These are phyloP conservation scores for Falcaria lacertinaria DNA, from an alignment of 2,888 invertebrate species.

Conservation along the genomic window DNA sequence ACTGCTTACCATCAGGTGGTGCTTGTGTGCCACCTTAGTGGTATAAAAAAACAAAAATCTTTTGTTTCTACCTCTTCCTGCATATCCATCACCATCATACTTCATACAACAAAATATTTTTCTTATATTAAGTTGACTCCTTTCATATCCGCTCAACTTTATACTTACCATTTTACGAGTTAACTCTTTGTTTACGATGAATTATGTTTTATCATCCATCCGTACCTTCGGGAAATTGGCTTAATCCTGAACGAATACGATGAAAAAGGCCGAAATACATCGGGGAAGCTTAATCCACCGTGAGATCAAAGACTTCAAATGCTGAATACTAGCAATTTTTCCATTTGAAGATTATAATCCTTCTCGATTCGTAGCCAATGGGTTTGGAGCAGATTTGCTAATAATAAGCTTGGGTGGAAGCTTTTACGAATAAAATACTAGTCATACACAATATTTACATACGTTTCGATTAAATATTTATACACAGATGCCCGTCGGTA, in stretches of 20 bases:
- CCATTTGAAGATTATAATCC: constrained; percentile 17
- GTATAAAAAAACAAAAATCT: too few relatives aligned
- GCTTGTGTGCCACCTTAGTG: too few relatives aligned
- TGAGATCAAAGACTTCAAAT: constrained; percentile 29
- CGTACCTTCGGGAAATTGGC: constrained; percentile 15
- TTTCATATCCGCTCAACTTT: constrained; percentile 12
- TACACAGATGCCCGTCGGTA: too few relatives aligned
- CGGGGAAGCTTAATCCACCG: constrained; percentile 18
- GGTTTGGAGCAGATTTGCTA: not conserved
- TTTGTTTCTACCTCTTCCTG: too few relatives aligned
- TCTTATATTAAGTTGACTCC: constrained; percentile 21
- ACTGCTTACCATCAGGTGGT: too few relatives aligned
- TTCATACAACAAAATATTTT: constrained; percentile 41
- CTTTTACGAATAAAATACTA: not conserved
- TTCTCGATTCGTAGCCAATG: constrained; percentile 4
- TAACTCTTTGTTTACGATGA: not conserved
- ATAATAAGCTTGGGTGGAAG: not conserved
- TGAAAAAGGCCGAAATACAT: constrained; percentile 13
- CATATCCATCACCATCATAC: constrained; percentile 14
- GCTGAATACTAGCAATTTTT: constrained; percentile 18
- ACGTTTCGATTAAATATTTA: not conserved
- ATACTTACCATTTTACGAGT: not conserved
- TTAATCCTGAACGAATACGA: constrained; percentile 19
- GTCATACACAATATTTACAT: not conserved
- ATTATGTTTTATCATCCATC: constrained; percentile 8